Percentiles rank a stretch among this genome's conserved stretches.
Evolutionary conservation across 2,888 invertebrate species (phyloP).

Genomic region (Scaptomyza tumidula): DNA sequence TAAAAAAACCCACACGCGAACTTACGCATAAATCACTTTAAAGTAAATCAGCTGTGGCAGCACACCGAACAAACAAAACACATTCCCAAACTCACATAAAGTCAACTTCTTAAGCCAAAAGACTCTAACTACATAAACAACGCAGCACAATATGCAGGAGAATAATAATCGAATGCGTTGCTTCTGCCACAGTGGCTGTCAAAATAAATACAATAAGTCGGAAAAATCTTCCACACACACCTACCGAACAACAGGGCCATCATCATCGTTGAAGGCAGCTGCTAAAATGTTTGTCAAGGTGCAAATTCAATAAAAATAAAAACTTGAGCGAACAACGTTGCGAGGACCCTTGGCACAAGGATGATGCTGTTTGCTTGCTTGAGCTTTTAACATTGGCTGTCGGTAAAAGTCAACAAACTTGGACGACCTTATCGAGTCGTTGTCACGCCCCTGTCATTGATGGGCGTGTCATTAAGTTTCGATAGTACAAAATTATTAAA

Average conservation of each 20-base stretch:
- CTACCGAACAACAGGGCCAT: conserved; percentile 32
- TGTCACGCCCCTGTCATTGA: conserved; percentile 68
- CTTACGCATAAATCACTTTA: conserved; percentile 66
- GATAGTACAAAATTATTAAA: conserved; percentile 68
- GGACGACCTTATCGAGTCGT: conserved; percentile 72
- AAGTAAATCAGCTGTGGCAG: conserved; percentile 48
- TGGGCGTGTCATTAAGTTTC: conserved; percentile 60
- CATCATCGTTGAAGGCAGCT: conserved; percentile 46
- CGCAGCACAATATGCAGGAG: conserved; percentile 53
- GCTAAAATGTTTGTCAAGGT: conserved; percentile 76
- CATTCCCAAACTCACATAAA: conserved; percentile 30
- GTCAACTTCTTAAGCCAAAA: conserved; percentile 17
- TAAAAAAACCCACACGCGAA: conserved; percentile 22
- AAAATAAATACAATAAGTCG: conserved; percentile 73
- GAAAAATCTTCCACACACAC: neutral
- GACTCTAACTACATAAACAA: conserved; percentile 51
- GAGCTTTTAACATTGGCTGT: conserved; percentile 49
- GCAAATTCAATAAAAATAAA: conserved; percentile 80
- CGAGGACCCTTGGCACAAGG: conserved; percentile 15
- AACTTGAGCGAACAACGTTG: conserved; percentile 34
- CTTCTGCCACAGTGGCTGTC: conserved; percentile 60
- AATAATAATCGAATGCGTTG: conserved; percentile 50
- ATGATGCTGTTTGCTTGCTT: conserved; percentile 3
- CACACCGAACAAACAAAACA: conserved; percentile 12
- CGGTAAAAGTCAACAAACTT: conserved; percentile 51